Base-by-base conservation (phyloP, 2,797 vertebrate genomes). In the Enteromius fasciolatus region DNA sequence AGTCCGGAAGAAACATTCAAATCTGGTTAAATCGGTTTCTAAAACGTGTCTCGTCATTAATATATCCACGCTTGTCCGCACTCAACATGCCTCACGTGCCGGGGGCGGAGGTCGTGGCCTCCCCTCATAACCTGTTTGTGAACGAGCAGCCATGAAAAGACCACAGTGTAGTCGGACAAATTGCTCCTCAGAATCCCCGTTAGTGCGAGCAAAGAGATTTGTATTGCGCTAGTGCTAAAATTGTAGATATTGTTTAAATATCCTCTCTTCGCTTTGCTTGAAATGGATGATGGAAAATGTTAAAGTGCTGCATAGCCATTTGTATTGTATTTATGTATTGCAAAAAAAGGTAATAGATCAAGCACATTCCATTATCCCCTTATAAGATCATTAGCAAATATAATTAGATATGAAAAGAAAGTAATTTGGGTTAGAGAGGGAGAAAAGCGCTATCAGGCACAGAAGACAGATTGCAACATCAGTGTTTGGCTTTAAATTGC, bases 311-410 rank as follows among this genome's bases (percentile, higher is more conserved):
- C 92, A 88, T 88, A 94, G 92, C 93, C 93, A 92, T 94, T 94
- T 93, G 92, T 93, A 93, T 94, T 94, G 94, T 94, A 94, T 95
- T 95, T 95, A 94, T 94, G 94, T 94, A 94, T 93, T 92, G 94
- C 91, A 90, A 89, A 90, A 93, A 90, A 94, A 94, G 93, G 94
- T 94, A 95, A 95, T 95, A 95, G 94, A 95, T 95, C 94, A 95
- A 95, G 93, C 93, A 94, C 93, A 93, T 94, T 94, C 94, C 94
- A 95, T 95, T 95, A 95, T 95, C 94, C 94, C 94, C 94, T 94
- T 94, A 94, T 94, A 94, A 94, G 94, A 94, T 94, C 94, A 94
- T 94, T 95, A 94, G 93, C 94, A 94, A 94, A 95, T 94, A 95
- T 94, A 94, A 94, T 95, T 94, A 95, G 94, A 94, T 94, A 94